Evolutionary conservation across 2,888 invertebrate genomes (phyloP), one percentile per base, ranked within the genome.

Genomic region (Morpho deidamia): DNA sequence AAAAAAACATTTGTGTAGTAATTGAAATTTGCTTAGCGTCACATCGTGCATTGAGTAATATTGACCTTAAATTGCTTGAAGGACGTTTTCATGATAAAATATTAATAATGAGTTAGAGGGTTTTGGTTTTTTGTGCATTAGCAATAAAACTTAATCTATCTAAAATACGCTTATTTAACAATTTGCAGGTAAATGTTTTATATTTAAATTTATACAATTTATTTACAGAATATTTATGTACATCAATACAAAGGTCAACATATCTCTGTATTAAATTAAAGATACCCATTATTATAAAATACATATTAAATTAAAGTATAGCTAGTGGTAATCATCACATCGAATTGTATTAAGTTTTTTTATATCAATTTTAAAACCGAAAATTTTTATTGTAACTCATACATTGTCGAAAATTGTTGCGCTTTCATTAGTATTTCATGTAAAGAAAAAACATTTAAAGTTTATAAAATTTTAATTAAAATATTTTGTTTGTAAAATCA

Each of bases 251-350:
- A 69, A 68, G 55, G 44, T 71, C 76, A 80, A 80, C 83, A 85
- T 83, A 83, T 84, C 84, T 73, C 64, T 57, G 65, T 46, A 53
- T 42, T 65, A 69, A 65, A 65, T 54, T 66, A 64, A 66, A 61
- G 66, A 64, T 62, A 14, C 12, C 62, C 54, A 58, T 49, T 56
- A 57, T 65, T 61, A 65, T 62, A 58, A 63, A 55, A 59, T 63
- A 59, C 62, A 61, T 60, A 51, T 45, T 58, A 60, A 61, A 44
- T 55, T 56, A 68, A 55, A 54, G 59, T 67, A 64, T 64, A 74
- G 71, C 76, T 83, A 82, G 74, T 83, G 83, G 84, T 84, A 77
- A 84, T 76, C 80, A 78, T 82, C 80, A 78, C 76, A 75, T 70
- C 67, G 61, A 61, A 66, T 64, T 37, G 46, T 54, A 57, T 49